A percentile compares a stretch with the other conserved stretches of the same genome.
Conservation (phyloP, 2,797 vertebrate genomes). For the Poecilia gillii region DNA sequence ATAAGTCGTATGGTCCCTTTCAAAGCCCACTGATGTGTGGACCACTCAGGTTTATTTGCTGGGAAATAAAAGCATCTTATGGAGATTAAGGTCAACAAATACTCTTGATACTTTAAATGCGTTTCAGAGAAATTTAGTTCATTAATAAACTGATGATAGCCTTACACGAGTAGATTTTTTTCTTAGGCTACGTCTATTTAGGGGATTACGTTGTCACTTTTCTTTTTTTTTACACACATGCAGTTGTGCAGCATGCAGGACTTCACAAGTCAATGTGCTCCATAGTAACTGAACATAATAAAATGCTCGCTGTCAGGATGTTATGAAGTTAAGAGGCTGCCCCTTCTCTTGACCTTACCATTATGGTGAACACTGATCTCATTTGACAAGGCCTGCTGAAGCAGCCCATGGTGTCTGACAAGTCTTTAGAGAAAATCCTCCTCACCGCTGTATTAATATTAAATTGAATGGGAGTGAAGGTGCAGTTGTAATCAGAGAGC, state of each 20-base stretch:
- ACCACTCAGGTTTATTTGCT: conserved; percentile 38
- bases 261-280: conserved; percentile 37
- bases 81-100: conserved; percentile 68
- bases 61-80: conserved; percentile 52
- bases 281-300: conserved; percentile 61
- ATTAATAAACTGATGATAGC: conserved; percentile 68
- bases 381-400: conserved; percentile 84
- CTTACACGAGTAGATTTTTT: conserved; percentile 69
- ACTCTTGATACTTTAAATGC: conserved; percentile 65
- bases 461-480: conserved; percentile 69
- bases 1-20: neutral
- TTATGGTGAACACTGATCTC: conserved; percentile 86
- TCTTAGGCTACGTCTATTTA: conserved; percentile 56
- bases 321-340: conserved; percentile 79
- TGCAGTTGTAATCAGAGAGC: conserved; percentile 72
- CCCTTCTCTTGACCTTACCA: conserved; percentile 87
- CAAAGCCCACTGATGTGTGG: neutral
- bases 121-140: conserved; percentile 60
- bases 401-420: conserved; percentile 80
- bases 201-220: conserved; percentile 60
- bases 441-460: conserved; percentile 76
- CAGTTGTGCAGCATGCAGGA: conserved; percentile 45
- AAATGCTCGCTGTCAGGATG: conserved; percentile 77
- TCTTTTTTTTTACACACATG: conserved; percentile 44
- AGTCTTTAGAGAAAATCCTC: conserved; percentile 83